Base-by-base conservation (phyloP, 1,140 invertebrate genomes). In the Euglossa dilemma region DNA sequence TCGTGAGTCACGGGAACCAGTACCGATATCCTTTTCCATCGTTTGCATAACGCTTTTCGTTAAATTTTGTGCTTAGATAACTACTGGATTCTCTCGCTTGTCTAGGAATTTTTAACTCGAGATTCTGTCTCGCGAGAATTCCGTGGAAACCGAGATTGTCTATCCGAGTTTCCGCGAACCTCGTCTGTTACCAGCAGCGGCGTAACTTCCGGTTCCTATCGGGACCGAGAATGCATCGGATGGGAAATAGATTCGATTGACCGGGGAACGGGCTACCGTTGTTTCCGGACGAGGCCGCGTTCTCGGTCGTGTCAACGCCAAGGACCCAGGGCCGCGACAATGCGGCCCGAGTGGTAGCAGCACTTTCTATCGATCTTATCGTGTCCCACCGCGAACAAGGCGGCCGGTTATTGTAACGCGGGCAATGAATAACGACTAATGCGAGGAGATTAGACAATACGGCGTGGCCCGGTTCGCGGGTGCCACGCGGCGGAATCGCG, bases 291-390 rank as follows among this genome's bases (percentile, higher is more conserved):
- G 70, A 57, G 67, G 36, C 23, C 78, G 50, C 20, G 78, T 50
- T 74, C 69, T 47, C 66, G 18, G 59, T 45, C 69, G 47, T 82
- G 74, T 78, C 63, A 67, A 59, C 82, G 56, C 74, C 81, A 74
- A 86, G 85, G 57, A 56, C 43, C 52, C 73, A 25, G 79, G 54
- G n/a, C 69, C 20, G 59, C 74, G 75, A 76, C 73, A 77, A 84
- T 77, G 77, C 73, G 77, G 73, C 25, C 82, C 56, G 47, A n/a
- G 45, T 63, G 43, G 76, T 63, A 57, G 72, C 63, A 73, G 61
- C 69, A 77, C 83, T 85, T 85, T 87, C 73, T 72, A 87, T 67
- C 56, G 85, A 85, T 85, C 83, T 85, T 85, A 86, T 86, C 85
- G 47, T 73, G 43, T 54, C 64, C 54, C 57, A 45, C 74, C 54